Conservation (phyloP, 2,888 invertebrate species). For the Heteropelma amictum region DNA sequence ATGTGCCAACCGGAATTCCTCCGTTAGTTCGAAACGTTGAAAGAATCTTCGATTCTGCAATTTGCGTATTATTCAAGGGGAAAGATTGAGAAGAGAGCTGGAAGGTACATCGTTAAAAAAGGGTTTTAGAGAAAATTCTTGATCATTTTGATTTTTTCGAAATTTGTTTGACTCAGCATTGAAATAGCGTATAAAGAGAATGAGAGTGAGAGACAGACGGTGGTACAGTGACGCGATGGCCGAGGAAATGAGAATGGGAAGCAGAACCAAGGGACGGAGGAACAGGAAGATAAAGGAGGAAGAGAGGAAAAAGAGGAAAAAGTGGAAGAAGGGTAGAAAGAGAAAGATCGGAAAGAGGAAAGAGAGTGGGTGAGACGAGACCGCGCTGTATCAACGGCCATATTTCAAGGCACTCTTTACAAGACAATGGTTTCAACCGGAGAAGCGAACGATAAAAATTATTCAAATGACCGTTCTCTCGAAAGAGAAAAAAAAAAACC, state of each 20-base stretch:
- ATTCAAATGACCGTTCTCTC: slow-evolving; percentile 69
- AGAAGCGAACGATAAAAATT: slow-evolving; percentile 71
- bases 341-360: neutral
- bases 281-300: neutral
- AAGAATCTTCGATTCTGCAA: too few species aligned
- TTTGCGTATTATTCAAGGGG: too few species aligned
- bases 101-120: too few species aligned
- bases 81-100: too few species aligned
- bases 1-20: too few species aligned
- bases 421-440: slow-evolving; percentile 75
- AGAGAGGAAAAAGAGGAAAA: neutral
- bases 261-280: neutral
- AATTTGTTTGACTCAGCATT: too few species aligned
- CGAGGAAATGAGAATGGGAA: neutral
- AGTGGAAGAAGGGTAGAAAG: neutral
- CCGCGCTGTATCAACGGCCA: slow-evolving; percentile 70
- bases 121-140: too few species aligned
- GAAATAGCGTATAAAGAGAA: too few species aligned
- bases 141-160: too few species aligned
- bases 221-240: neutral
- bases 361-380: slow-evolving; percentile 45
- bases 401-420: slow-evolving; percentile 73
- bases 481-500: slow-evolving; percentile 37
- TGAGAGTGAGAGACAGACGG: neutral
- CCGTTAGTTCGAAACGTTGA: too few species aligned